Evolutionary conservation across 2,797 vertebrate genomes (phyloP), one percentile per base, ranked within the genome.

Genomic region (Chanos chanos): DNA sequence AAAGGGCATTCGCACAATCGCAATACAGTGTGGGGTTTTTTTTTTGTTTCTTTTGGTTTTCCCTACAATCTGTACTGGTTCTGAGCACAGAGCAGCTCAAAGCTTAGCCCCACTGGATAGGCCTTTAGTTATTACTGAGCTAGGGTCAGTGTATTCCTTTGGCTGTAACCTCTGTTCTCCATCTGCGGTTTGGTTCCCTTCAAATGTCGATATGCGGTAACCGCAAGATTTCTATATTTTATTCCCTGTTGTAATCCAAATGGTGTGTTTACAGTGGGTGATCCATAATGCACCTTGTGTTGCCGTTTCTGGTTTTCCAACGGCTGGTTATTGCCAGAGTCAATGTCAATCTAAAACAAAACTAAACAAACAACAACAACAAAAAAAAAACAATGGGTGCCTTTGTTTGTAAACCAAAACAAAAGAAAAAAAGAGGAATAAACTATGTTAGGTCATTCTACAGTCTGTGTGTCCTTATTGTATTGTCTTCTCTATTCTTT

Each of bases 351-450:
- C n/a, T n/a, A n/a, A n/a, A n/a, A n/a, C n/a, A n/a, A n/a, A n/a
- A n/a, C n/a, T n/a, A n/a, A n/a, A n/a, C n/a, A n/a, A n/a, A n/a
- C n/a, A n/a, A n/a, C n/a, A n/a, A 40, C 43, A 41, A 55, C 54
- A 25, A 66, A n/a, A 68, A 66, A 43, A 54, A 86, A 86, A 80
- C 77, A 80, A 87, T 84, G 84, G 89, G 92, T 95, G 93, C 92
- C 93, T 94, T 95, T 88, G 84, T 93, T 93, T 92, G 90, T 93
- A 92, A 92, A 92, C 88, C 89, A 92, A 93, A 85, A 89, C 27
- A 84, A 71, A 81, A 77, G 13, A 70, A 86, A 89, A 71, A 81
- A 77, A 13, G 70, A 86, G 89, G 78, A 89, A 90, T 73, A 75
- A 81, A 87, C 30, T 1, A 50, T 61, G 25, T 75, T 74, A 77